Evolutionary conservation across 2,113 vertebrate genomes (phyloP).

Genomic region (Uropsilus gracilis): DNA sequence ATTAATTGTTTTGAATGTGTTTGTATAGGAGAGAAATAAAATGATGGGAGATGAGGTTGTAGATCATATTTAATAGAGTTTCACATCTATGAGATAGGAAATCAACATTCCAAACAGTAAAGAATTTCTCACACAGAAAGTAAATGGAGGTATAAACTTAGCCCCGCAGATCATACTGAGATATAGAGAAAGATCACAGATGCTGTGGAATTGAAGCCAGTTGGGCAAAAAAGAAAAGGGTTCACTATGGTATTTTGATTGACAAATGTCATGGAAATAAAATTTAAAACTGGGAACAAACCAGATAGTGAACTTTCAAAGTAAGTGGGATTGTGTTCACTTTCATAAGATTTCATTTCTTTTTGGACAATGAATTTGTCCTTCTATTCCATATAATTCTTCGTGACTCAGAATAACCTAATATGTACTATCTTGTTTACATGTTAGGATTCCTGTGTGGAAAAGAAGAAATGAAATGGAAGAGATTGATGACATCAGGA

Average conservation of each 20-base stretch:
- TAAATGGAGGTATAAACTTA: too few relatives aligned
- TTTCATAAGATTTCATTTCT: background rate
- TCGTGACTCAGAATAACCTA: background rate
- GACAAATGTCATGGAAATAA: background rate
- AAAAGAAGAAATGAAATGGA: too few relatives aligned
- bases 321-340: background rate
- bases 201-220: background rate
- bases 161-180: background rate
- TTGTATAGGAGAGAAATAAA: background rate
- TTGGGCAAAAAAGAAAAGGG: background rate
- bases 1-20: background rate
- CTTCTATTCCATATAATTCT: background rate
- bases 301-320: accelerated
- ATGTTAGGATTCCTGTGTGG: too few relatives aligned
- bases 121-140: background rate
- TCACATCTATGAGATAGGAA: too few relatives aligned
- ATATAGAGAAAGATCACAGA: background rate
- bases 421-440: background rate
- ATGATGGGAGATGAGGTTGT: background rate
- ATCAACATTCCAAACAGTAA: background rate
- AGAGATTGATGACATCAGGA: too few relatives aligned
- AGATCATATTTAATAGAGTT: background rate
- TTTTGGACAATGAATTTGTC: background rate
- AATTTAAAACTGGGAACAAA: background rate
- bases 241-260: background rate